phyloP scores from a whole-genome alignment of 2,888 invertebrate species.

The Rotaria sp. region DNA sequence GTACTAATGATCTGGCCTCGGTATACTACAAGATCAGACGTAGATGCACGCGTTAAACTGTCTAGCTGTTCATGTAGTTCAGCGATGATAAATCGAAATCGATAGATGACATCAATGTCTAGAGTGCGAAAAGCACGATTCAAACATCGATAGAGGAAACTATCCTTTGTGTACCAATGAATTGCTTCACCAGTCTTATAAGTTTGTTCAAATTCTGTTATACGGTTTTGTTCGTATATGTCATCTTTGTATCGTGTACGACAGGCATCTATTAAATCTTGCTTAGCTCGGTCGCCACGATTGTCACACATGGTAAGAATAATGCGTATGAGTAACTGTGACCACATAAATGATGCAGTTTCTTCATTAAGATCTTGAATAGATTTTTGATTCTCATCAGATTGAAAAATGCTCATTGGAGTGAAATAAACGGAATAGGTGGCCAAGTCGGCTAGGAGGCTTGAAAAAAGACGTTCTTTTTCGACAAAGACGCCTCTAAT shows the following conservation, averaged over 20 bases:
- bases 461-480: not conserved
- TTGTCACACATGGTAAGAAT: not conserved
- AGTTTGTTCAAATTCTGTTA: not conserved
- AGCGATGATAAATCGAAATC: not conserved
- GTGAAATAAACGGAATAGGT: not conserved
- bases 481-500: not conserved
- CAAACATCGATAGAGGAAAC: not conserved
- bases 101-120: not conserved
- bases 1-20: not conserved
- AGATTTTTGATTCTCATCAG: not conserved
- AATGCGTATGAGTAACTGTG: not conserved
- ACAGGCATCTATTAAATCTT: not conserved
- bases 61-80: not conserved
- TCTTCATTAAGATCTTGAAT: not conserved
- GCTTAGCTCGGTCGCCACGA: not conserved
- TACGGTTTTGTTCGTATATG: not conserved
- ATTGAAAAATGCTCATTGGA: not conserved
- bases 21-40: not conserved
- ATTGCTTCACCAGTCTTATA: not conserved
- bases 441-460: not conserved
- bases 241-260: not conserved
- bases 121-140: not conserved
- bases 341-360: constrained; percentile 10
- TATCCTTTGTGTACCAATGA: not conserved
- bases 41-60: not conserved